Conservation (phyloP, 1,140 invertebrate species). For the Brachionus asplanchnoidis region DNA sequence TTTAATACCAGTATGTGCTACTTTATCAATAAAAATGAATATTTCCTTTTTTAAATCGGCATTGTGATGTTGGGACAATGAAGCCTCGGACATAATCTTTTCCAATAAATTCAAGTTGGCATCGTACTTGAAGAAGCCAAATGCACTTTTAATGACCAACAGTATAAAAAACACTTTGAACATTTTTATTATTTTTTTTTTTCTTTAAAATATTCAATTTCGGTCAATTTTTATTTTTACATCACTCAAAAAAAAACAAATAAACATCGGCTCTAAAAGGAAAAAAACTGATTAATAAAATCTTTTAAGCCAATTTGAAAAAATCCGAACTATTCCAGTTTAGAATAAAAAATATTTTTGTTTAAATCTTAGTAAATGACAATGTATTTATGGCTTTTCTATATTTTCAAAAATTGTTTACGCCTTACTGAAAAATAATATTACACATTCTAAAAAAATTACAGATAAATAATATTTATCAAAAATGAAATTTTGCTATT, state of each 20-base stretch:
- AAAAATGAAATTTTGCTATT: not conserved
- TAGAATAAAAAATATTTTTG: not conserved
- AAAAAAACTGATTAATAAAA: not conserved
- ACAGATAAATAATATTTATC: not conserved
- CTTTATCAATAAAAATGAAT: conserved; percentile 21
- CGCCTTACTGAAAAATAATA: not conserved
- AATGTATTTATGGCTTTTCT: not conserved
- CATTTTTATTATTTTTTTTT: not conserved
- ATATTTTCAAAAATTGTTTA: not conserved
- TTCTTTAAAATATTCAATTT: not conserved
- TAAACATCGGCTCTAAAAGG: not conserved
- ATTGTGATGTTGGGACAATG: not conserved
- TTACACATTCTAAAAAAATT: not conserved
- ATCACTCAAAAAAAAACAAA: not conserved
- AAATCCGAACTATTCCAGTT: not conserved
- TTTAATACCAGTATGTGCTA: conserved; percentile 25
- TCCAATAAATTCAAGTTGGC: not conserved
- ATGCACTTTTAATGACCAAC: not conserved
- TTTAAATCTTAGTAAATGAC: not conserved
- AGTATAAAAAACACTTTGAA: conserved; percentile 2
- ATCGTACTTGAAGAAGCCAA: not conserved
- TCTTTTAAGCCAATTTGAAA: not conserved
- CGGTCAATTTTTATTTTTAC: not conserved
- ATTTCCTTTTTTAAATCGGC: not conserved
- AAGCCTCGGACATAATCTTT: not conserved